These are phyloP conservation scores for Rhyzopertha dominica DNA, from an alignment of 1,140 invertebrate genomes.

Conservation along the genomic window DNA sequence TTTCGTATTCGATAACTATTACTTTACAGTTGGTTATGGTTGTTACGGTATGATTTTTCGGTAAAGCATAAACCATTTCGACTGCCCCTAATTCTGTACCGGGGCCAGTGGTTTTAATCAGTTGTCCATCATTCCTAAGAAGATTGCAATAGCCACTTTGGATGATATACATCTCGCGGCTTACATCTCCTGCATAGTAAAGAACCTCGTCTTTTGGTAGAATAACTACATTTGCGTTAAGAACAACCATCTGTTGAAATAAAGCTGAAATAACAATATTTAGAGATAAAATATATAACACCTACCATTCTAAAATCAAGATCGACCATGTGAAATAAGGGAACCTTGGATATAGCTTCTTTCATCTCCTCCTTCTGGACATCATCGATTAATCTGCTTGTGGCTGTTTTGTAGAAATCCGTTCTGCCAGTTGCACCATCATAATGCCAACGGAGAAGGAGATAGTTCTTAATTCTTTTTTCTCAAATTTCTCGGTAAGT, in stretches of 20 bases:
- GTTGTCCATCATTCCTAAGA: neutral
- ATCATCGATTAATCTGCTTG: too few relatives aligned
- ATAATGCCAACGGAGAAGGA: too few relatives aligned
- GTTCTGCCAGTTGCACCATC: too few relatives aligned
- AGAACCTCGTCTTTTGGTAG: conserved; percentile 48
- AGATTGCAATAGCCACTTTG: conserved; percentile 45
- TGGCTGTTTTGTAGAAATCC: too few relatives aligned
- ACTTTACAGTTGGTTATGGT: conserved; percentile 10
- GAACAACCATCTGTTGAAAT: conserved; percentile 11
- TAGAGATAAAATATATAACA: neutral
- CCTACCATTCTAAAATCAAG: conserved; percentile 8
- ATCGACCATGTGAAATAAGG: conserved; percentile 9
- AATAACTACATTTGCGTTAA: conserved; percentile 45
- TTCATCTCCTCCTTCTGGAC: too few relatives aligned
- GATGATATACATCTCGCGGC: conserved; percentile 46
- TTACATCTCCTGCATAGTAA: conserved; percentile 45
- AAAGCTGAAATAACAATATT: neutral
- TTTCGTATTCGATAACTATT: conserved; percentile 9
- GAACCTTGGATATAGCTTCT: conserved; percentile 1
- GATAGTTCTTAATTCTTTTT: too few relatives aligned
- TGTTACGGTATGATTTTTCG: conserved; percentile 9
- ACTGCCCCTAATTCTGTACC: conserved; percentile 9
- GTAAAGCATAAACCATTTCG: conserved; percentile 11
- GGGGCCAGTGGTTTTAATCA: conserved; percentile 4
- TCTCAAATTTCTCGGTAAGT: too few relatives aligned